Base-by-base conservation (phyloP, 2,113 vertebrate species). In the Toxotes chatareus region DNA sequence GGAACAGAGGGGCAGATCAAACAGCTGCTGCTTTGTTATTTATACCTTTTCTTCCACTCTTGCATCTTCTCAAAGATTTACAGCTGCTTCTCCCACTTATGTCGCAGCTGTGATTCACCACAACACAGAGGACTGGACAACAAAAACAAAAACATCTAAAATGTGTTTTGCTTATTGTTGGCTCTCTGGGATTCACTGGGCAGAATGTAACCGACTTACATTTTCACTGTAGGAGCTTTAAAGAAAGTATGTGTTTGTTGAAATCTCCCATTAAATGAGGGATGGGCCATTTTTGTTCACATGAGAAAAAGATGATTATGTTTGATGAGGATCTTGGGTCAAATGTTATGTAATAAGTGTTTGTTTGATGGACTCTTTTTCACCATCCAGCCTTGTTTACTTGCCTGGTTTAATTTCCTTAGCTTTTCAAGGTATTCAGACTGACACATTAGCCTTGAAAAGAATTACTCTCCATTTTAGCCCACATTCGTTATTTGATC, bases 21-120 rank as follows among this genome's bases (percentile, higher is more conserved):
- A 27, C 27, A 27, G 27, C 27, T 27, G 27, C 27, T 27, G 4
- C 61, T 68, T 66, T 80, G 42, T 64, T 82, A 65, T 82, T 89
- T 77, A 61, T 42, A 53, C 17, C 61, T 61, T 16, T 17, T 63
- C 69, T 73, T 69, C 56, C 42, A 42, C 56, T 77, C 16, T 40
- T 51, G 31, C 42, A 73, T 70, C 70, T 53, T 66, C 68, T 66
- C 64, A n/a, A 14, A 60, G 27, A 85, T 70, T 62, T 72, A 66
- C 59, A 49, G 63, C 67, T 51, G 31, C 68, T 34, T 47, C 53
- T 79, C n/a, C 44, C 12, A 12, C 70, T 34, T 60, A 31, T 23
- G 31, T 49, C 82, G 46, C 67, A 1, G 40, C 84, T 71, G 47
- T 64, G 67, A 86, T 67, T 62, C 55, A 76, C 17, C 47, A 42